A percentile compares a stretch with the other conserved stretches of the same genome.
phyloP scores from a whole-genome alignment of 2,113 vertebrate species.

The Spermophilus dauricus region DNA sequence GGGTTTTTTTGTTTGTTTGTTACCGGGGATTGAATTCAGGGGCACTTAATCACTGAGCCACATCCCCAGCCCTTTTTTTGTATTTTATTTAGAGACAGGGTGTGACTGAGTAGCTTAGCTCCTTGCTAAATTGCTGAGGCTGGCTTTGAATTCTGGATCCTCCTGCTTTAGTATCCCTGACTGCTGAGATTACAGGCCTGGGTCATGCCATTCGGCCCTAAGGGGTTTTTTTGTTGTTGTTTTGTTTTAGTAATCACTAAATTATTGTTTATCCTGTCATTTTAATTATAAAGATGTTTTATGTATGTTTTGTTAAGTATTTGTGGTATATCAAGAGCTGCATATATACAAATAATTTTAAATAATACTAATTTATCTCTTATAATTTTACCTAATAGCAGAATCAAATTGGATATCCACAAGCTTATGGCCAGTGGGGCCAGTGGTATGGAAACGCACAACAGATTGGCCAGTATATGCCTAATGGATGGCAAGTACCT shows the following conservation, averaged over 20 bases:
- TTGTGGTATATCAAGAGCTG: constrained; percentile 34
- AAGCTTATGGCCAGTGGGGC: constrained; percentile 97
- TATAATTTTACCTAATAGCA: constrained; percentile 85
- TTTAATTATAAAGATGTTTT: constrained; percentile 63
- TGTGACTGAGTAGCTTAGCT: too few relatives aligned
- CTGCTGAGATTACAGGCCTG: too few relatives aligned
- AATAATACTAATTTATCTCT: constrained; percentile 49
- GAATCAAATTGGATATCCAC: constrained; percentile 96
- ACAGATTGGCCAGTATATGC: constrained; percentile 97
- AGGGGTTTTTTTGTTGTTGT: too few relatives aligned
- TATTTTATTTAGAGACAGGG: too few relatives aligned
- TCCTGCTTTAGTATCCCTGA: too few relatives aligned
- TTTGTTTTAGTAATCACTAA: background rate
- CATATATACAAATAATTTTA: constrained; percentile 41
- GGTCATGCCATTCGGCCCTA: too few relatives aligned
- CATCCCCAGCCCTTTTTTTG: too few relatives aligned
- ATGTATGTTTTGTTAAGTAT: constrained; percentile 55
- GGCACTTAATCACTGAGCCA: too few relatives aligned
- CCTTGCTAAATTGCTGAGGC: too few relatives aligned
- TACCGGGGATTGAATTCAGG: too few relatives aligned
- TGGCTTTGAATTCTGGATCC: too few relatives aligned
- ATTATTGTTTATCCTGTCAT: constrained; percentile 26
- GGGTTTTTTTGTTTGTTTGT: too few relatives aligned
- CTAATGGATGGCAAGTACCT: constrained; percentile 98
- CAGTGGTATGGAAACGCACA: constrained; percentile 97